Conservation (phyloP, 2,797 vertebrate species). For the Numenius phaeopus region DNA sequence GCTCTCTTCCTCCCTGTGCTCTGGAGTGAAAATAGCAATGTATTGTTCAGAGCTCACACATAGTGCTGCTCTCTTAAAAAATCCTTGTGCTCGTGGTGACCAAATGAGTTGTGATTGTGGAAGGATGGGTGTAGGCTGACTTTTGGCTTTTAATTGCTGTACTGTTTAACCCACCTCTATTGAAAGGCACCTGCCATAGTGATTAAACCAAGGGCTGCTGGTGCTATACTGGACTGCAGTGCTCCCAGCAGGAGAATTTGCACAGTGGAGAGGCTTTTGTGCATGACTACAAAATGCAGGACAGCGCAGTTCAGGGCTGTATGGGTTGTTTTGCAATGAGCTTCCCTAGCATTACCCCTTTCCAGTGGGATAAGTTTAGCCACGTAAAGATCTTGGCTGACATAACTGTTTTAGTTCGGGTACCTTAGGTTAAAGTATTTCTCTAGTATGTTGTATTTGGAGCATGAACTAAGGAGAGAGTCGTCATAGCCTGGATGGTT, state of each 20-base stretch:
- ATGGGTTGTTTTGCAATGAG: not conserved
- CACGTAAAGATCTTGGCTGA: accelerated
- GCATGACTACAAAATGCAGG: not conserved
- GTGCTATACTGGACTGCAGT: not conserved
- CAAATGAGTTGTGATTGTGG: accelerated
- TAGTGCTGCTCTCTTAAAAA: not conserved
- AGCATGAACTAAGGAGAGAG: not conserved
- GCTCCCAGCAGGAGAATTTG: not conserved
- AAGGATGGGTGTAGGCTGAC: not conserved
- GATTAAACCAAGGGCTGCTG: not conserved
- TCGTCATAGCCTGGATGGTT: accelerated
- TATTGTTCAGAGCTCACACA: not conserved
- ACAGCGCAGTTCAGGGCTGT: not conserved
- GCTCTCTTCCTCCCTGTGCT: accelerated
- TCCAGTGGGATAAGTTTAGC: not conserved
- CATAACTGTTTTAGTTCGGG: not conserved
- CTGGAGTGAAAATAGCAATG: not conserved
- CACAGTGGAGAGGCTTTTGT: accelerated
- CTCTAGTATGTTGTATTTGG: not conserved
- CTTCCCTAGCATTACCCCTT: not conserved
- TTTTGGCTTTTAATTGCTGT: not conserved
- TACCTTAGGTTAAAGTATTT: not conserved
- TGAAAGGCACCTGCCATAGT: not conserved
- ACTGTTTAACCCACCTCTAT: not conserved
- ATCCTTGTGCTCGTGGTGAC: accelerated